Base-by-base conservation (phyloP, 2,888 invertebrate species). In the Lochmaea capreae region DNA sequence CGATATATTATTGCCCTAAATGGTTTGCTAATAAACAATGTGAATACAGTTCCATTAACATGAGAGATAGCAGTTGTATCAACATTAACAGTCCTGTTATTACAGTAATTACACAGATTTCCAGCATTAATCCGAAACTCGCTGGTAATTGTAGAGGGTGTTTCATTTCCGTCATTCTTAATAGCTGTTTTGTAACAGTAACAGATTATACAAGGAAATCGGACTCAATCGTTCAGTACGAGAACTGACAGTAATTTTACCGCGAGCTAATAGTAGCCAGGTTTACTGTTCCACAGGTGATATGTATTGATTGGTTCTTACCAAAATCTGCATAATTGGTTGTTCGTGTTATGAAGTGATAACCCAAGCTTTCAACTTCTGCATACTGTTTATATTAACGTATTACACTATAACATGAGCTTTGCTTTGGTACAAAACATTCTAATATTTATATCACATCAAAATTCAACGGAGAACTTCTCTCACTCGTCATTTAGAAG, bases 51-150 rank as follows among this genome's bases (percentile, higher is more conserved):
- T 26, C 22, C 59, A 59, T 59, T 59, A 59, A 59, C 26, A 59
- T 59, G 59, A 59, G 59, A 59, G 59, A 59, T 26, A n/a, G 59
- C 33, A 22, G 59, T 59, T 59, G 59, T 59, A 59, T 33, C 33
- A 59, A 59, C 59, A 59, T 16, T 54, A 54, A 54, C 52, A 54
- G 16, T 54, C 16, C 16, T 54, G 52, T 54, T 54, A 54, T 54
- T 54, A 54, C 6, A 18, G 52, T 54, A 54, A 54, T 54, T 54
- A 54, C 16, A 54, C 52, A 54, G 52, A 54, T 54, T 54, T 54
- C 18, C 4, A 54, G n/a, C 52, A 54, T 54, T 54, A 54, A 54
- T 16, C 4, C 52, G 52, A 54, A 54, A 54, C 52, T 54, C 52
- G 9, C 52, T 54, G 18, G 16, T 54, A 16, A 54, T 54, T 54